phyloP scores from a whole-genome alignment of 2,888 invertebrate genomes.

The Quadriops clusia region DNA sequence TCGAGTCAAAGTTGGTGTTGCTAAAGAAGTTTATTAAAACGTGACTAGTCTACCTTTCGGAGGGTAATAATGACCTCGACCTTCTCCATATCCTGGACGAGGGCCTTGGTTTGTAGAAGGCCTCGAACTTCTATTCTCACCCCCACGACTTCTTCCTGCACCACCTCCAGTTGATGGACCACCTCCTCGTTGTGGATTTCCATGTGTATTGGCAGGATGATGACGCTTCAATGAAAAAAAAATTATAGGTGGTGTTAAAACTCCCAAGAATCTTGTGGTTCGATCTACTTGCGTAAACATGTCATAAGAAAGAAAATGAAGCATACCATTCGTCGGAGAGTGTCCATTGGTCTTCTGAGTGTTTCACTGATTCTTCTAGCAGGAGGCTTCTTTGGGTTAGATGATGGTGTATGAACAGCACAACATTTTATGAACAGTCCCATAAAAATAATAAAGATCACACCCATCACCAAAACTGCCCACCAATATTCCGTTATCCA shows the following conservation, averaged over 20 bases:
- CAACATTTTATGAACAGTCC: slow-evolving; percentile 98
- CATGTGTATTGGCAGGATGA: not conserved
- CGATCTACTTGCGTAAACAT: not conserved
- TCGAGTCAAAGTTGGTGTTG: slow-evolving; percentile 3
- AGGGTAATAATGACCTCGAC: slow-evolving; percentile 60
- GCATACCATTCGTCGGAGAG: slow-evolving; percentile 72
- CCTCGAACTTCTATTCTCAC: slow-evolving; percentile 28
- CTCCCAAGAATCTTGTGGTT: not conserved
- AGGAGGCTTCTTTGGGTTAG: slow-evolving; percentile 94
- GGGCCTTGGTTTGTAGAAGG: slow-evolving; percentile 45
- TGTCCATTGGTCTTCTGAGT: slow-evolving; percentile 80
- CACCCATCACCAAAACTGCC: slow-evolving; percentile 83
- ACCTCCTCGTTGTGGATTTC: not conserved
- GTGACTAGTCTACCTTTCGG: slow-evolving; percentile 52
- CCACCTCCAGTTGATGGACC: slow-evolving; percentile 20
- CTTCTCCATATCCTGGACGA: slow-evolving; percentile 57
- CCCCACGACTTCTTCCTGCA: slow-evolving; percentile 30
- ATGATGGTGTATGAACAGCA: slow-evolving; percentile 98
- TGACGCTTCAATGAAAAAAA: not conserved
- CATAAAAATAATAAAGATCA: slow-evolving; percentile 90
- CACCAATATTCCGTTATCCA: slow-evolving; percentile 97
- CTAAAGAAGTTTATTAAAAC: slow-evolving; percentile 7
- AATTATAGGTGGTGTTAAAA: not conserved
- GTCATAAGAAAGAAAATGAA: slow-evolving; percentile 2
- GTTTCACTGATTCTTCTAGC: slow-evolving; percentile 90